Conservation (phyloP, 2,888 invertebrate species). For the Epistrophe eligans region DNA sequence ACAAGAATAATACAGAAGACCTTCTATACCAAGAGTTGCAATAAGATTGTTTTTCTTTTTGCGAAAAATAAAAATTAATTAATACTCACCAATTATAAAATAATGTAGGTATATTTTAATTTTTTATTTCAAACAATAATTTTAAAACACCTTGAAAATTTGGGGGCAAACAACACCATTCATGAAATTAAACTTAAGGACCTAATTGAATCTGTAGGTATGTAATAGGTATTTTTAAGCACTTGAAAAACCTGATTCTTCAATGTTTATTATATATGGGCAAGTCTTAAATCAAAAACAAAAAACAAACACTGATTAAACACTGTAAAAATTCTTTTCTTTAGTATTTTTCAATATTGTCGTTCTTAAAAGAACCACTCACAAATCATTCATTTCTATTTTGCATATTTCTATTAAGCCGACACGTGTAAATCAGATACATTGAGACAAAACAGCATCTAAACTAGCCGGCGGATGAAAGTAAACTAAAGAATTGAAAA, state of each 20-base stretch:
- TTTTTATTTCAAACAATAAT: background rate
- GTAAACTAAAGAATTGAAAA: constrained; percentile 61
- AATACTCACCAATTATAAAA: background rate
- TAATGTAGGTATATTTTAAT: background rate
- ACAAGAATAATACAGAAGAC: background rate
- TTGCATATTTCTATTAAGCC: background rate
- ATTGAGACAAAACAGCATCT: constrained; percentile 29
- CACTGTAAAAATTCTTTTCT: background rate
- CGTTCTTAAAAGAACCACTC: background rate
- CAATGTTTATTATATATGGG: background rate
- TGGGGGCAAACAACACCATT: background rate
- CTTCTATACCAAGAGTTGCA: background rate
- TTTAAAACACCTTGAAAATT: background rate
- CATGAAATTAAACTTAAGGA: background rate
- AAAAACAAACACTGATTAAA: background rate
- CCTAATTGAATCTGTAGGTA: background rate
- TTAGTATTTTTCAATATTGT: background rate
- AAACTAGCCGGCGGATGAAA: constrained; percentile 66
- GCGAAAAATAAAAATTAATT: background rate
- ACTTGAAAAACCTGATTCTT: background rate
- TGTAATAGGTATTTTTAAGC: background rate
- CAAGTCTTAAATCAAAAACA: background rate
- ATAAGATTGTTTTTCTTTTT: background rate
- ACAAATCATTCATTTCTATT: background rate
- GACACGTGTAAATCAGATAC: constrained; percentile 39